Conservation (phyloP, 2,888 invertebrate species). For the Smittia sp. region DNA sequence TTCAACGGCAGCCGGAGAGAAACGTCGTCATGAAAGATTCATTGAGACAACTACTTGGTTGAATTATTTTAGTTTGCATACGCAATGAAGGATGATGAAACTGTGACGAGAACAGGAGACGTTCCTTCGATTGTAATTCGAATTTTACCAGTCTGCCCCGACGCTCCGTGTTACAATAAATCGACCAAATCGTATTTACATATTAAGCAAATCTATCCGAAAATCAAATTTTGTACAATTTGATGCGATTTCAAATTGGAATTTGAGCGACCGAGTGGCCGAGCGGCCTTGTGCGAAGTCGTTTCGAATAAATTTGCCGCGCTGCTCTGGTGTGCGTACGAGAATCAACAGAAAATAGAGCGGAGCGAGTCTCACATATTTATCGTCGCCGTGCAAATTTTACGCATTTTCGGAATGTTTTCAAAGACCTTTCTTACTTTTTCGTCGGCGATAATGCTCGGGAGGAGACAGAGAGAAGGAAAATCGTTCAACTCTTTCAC, state of each 20-base stretch:
- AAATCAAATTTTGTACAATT: constrained; percentile 28
- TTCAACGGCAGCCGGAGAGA: neutral
- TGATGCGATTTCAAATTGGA: constrained; percentile 28
- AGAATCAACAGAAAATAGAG: neutral
- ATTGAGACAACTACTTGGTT: neutral
- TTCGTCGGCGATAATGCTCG: neutral
- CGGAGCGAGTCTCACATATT: neutral
- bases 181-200: constrained; percentile 9
- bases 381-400: neutral
- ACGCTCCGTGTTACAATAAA: neutral
- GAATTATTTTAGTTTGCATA: neutral
- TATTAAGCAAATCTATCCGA: constrained; percentile 35
- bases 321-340: neutral
- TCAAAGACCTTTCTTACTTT: neutral
- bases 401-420: constrained; percentile 7
- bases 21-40: neutral
- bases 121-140: neutral
- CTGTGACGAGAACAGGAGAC: neutral
- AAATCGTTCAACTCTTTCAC: neutral
- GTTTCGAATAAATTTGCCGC: constrained; percentile 22
- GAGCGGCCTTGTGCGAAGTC: constrained; percentile 28
- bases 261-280: neutral
- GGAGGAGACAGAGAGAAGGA: neutral
- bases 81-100: neutral
- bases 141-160: neutral